Evolutionary conservation across 2,113 vertebrate species (phyloP).

Genomic region (Scartelaos histophorus): DNA sequence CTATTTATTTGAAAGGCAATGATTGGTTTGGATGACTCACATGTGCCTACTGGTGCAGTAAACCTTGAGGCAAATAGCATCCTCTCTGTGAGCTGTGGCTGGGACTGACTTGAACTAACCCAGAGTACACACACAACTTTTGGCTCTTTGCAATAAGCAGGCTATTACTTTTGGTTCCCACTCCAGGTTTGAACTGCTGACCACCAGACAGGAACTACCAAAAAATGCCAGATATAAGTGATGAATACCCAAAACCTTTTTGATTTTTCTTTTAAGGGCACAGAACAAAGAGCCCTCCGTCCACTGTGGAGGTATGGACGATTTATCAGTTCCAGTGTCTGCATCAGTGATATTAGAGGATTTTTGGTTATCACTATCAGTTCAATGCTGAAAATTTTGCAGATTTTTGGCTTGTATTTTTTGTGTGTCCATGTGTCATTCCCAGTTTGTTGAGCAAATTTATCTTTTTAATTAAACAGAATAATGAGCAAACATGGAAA

Average conservation of each 20-base stretch:
- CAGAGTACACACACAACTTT: not conserved
- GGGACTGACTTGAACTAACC: not conserved
- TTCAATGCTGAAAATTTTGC: too few species aligned
- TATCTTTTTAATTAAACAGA: too few species aligned
- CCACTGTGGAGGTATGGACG: too few species aligned
- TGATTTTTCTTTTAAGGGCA: not conserved
- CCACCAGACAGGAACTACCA: not conserved
- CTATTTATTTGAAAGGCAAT: constrained; percentile 49
- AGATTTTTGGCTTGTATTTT: too few species aligned
- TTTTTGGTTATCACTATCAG: too few species aligned
- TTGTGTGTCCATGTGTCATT: too few species aligned
- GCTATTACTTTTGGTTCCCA: not conserved
- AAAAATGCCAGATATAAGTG: not conserved
- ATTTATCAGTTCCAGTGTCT: too few species aligned
- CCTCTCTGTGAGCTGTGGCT: constrained; percentile 8
- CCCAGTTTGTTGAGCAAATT: too few species aligned
- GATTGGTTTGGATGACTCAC: constrained; percentile 53
- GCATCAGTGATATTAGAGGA: too few species aligned
- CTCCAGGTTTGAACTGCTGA: not conserved
- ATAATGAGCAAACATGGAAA: too few species aligned
- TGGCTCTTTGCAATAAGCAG: not conserved
- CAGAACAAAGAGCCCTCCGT: too few species aligned
- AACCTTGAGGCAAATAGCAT: constrained; percentile 38
- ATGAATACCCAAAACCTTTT: not conserved
- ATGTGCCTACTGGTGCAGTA: constrained; percentile 27